Conservation (phyloP, 2,113 vertebrate species). For the Piaya cayana region DNA sequence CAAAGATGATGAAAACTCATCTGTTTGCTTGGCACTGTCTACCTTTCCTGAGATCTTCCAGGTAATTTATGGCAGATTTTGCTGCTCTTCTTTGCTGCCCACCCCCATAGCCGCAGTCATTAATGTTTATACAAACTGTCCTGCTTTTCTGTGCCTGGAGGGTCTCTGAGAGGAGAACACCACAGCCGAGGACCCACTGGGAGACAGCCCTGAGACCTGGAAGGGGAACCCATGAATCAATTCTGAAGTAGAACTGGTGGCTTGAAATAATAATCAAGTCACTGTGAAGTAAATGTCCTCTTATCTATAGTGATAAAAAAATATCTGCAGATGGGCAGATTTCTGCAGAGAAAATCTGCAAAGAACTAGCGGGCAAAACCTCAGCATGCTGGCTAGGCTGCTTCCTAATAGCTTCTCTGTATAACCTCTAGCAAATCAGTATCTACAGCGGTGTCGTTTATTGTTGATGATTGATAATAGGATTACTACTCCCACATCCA, state of each 20-base stretch:
- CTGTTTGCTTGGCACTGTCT: not conserved
- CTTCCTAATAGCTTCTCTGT: constrained; percentile 38
- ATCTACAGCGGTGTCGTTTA: constrained; percentile 8
- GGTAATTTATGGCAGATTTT: constrained; percentile 17
- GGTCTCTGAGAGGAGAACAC: not conserved
- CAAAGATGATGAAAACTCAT: constrained; percentile 27
- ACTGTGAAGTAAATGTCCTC: not conserved
- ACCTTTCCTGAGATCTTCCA: not conserved
- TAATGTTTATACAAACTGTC: not conserved
- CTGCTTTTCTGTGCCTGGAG: not conserved
- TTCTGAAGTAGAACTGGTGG: not conserved
- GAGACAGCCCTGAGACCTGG: not conserved
- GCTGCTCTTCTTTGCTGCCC: not conserved
- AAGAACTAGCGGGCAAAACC: constrained; percentile 19
- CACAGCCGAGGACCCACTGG: fast-evolving
- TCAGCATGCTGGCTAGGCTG: constrained; percentile 1
- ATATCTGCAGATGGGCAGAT: not conserved
- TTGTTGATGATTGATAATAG: constrained; percentile 58
- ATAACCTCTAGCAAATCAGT: constrained; percentile 49
- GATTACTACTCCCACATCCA: constrained; percentile 47
- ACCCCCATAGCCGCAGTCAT: not conserved
- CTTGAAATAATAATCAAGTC: not conserved
- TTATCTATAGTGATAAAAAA: not conserved
- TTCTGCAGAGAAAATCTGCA: constrained; percentile 28
- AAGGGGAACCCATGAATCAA: not conserved